Base-by-base conservation (phyloP, 2,113 vertebrate genomes). In the Eolophus roseicapilla region DNA sequence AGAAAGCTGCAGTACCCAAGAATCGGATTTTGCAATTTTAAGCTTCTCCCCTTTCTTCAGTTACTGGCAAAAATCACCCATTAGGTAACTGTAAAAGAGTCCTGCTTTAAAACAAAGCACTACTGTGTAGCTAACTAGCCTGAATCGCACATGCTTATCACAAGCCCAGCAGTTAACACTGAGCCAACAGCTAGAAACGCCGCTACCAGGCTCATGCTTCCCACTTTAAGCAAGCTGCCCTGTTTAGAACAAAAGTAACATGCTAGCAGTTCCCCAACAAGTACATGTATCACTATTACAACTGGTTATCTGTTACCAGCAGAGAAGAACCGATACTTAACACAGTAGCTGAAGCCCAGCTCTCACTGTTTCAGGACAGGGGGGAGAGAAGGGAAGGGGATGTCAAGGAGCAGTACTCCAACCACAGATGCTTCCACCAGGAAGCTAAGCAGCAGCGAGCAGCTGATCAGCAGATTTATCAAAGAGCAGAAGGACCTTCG, bases 11-110 rank as follows among this genome's bases (percentile, higher is more conserved):
- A 76, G 87, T 60, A 94, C 83, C 89, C 52, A 75, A 96, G 73
- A 88, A 91, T 43, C 62, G 95, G 93, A 96, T 82, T 80, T 73
- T 52, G 46, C 79, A 97, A 95, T 82, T 74, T 75, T 41, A 89
- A 93, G 89, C 67, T 88, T 84, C 82, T 94, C 65, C 80, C 70
- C 46, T 83, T 96, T 55, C 75, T 63, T 92, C 67, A 89, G 73
- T 23, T 71, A 55, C 80, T 50, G 67, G 44, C 63, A 95, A 92
- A 97, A 97, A 88, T 17, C n/a, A 95, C 39, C 44, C 69, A n/a
- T 63, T 79, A 88, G 68, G 46, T 87, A 85, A 44, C 78, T 5
- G 47, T 50, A 86, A 97, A 96, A 91, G 31, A 80, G 33, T 63
- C 63, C 71, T 79, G 68, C 64, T 65, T 81, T 83, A 63, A 75